Base-by-base conservation (phyloP, 1,140 invertebrate genomes). In the Drosophila pruinosa region DNA sequence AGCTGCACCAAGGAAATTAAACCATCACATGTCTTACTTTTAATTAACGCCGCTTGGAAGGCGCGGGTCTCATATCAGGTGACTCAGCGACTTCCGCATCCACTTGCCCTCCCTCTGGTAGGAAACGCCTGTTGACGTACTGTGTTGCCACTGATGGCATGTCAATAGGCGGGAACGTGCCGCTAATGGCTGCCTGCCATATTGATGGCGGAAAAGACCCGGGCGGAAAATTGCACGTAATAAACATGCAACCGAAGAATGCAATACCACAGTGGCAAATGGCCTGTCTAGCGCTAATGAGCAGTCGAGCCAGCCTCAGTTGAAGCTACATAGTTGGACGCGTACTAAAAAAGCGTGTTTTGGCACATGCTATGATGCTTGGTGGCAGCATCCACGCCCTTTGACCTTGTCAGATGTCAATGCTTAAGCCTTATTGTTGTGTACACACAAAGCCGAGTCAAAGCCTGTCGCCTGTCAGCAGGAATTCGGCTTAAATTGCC, bases 351-450 rank as follows among this genome's bases (percentile, higher is more conserved):
- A n/a, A 34, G 10, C n/a, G 31, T 34, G 3, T n/a, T 31, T 2
- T n/a, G 28, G 28, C 28, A n/a, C n/a, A 31, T 31, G 28, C n/a
- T n/a, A 22, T 12, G 19, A 1, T 10, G 14, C 2, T 26, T 12
- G 19, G 17, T 22, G 21, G 54, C 63, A 72, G 62, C 69, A 61
- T 47, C 39, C 47, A 34, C 71, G 50, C 59, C 61, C 57, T 47
- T 54, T 81, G 82, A 86, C 81, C 81, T 86, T 86, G 81, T 61
- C 65, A 69, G 80, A 86, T 86, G 81, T 86, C 81, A 86, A 39
- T 64, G 74, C 52, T 39, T 61, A 57, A 65, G 59, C 70, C 12
- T 28, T 36, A 38, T 53, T 58, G 26, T 74, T 58, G 26, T 74
- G 64, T 64, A 8, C 17, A 43, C 50, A 56, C 57, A 50, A 15